Base-by-base conservation (phyloP, 2,888 invertebrate species). In the Nemapogon koenigi region DNA sequence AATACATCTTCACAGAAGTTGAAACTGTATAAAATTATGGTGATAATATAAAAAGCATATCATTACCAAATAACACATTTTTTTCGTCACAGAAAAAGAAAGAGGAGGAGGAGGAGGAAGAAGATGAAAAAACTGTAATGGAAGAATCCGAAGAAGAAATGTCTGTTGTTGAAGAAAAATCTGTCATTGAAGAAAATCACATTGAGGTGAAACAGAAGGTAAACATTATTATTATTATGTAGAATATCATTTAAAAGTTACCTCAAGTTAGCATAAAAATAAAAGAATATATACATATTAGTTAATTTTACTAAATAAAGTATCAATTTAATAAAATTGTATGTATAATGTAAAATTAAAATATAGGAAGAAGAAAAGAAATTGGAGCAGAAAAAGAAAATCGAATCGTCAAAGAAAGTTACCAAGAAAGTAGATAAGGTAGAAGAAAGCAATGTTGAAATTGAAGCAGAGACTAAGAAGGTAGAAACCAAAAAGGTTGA, bases 91-190 rank as follows among this genome's bases (percentile, higher is more conserved):
- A 85, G 49, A 69, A 82, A 38, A 72, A 80, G 39, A 65, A 80
- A 39, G 65, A 62, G 38, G 55, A 58, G 26, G 66, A 62, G 39
- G 54, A 62, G 46, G 57, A 59, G 43, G 63, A 62, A 31, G 62
- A 63, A 40, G 76, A 81, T 55, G 69, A 71, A 52, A 72, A 55
- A 42, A 80, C 75, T 37, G 66, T 71, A 17, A 70, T 71, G 37
- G 76, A 72, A 50, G 76, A 75, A 53, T 80, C 76, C 38, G 80
- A 75, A 46, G 79, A 78, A 52, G 81, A 76, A 55, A 80, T 71
- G 66, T 75, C 75, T 2, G 57, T 78, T 11, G 64, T 72, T 3
- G 78, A 75, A 52, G 71, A 69, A 47, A 79, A 75, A 53, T 73
- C 73, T 3, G 60, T 75, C 28, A 65, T 73, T 22, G 73, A 78